These are phyloP conservation scores for Nixonia krombeini DNA, from an alignment of 1,140 invertebrate species.

Conservation along the genomic window DNA sequence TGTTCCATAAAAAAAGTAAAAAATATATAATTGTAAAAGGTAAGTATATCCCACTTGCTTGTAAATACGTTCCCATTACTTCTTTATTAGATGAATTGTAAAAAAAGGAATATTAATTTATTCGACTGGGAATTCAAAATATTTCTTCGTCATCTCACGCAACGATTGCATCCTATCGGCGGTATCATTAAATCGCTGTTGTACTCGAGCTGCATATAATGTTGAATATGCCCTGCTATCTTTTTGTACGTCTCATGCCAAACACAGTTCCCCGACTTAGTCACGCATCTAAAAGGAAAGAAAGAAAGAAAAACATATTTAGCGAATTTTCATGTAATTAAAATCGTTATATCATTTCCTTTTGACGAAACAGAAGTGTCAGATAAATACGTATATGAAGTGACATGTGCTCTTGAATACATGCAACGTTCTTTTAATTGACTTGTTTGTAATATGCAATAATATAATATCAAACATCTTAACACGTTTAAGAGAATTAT, in stretches of 20 bases:
- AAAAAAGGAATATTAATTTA: constrained; percentile 66
- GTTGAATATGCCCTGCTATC: constrained; percentile 66
- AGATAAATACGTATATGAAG: constrained; percentile 39
- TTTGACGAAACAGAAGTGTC: constrained; percentile 43
- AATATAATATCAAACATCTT: constrained; percentile 47
- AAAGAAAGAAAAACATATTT: constrained; percentile 45
- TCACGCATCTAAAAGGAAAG: constrained; percentile 60
- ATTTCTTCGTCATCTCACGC: constrained; percentile 58
- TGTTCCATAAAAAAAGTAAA: constrained; percentile 58
- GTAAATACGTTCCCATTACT: constrained; percentile 69
- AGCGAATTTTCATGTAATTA: constrained; percentile 56
- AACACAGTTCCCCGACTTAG: constrained; percentile 64
- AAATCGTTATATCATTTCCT: constrained; percentile 53
- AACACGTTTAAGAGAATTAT: constrained; percentile 28
- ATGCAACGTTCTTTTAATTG: constrained; percentile 47
- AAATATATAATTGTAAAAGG: constrained; percentile 51
- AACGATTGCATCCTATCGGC: constrained; percentile 63
- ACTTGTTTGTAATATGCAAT: constrained; percentile 50
- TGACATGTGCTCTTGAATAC: constrained; percentile 45
- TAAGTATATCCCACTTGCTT: constrained; percentile 69
- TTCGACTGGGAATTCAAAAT: constrained; percentile 56
- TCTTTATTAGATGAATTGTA: constrained; percentile 67
- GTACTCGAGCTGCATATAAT: constrained; percentile 68
- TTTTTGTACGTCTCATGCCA: constrained; percentile 69
- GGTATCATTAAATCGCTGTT: constrained; percentile 66